Base-by-base conservation (phyloP, 2,888 invertebrate species). In the Drepana falcataria region DNA sequence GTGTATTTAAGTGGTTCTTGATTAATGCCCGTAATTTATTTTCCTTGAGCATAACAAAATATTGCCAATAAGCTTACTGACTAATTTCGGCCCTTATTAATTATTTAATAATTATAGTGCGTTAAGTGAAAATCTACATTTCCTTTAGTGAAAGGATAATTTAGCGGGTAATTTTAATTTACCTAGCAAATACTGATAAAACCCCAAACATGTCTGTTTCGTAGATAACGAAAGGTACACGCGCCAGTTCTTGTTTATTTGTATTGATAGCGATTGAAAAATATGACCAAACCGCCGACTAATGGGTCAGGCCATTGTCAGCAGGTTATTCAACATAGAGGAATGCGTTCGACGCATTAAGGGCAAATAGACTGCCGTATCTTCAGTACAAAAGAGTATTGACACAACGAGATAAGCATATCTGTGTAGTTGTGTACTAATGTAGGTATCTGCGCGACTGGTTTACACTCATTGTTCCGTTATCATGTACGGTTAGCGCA, bases 301-400 rank as follows among this genome's bases (percentile, higher is more conserved):
- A 87, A 87, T 87, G 85, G 87, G 78, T 79, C 79, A 77, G 63
- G 63, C 78, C 75, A 82, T 85, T 86, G 83, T 83, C 73, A 71
- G 63, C 65, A 73, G 74, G 81, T 81, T 85, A 84, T 86, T 87
- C 82, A 85, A 77, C 78, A 79, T 68, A 59, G 71, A 83, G 80
- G 88, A 89, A 89, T 89, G 87, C 73, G 80, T 71, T 73, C 75
- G 76, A 67, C 76, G 77, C 87, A 87, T 89, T 88, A 87, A 81
- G 83, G 84, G 83, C 81, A 86, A 87, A 89, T 81, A 87, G 85
- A 79, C 83, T 85, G 76, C 83, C 84, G 79, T 90, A 88, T 89
- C 89, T 83, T 68, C 73, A 73, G 81, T 83, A 89, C 90, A 91
- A 90, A 89, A 87, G 90, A 86, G 84, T 90, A 90, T 89, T 90